Evolutionary conservation across 37 sponge, comb jelly and placozoan species (phyloP), one percentile per base, ranked within the genome.

Genomic region (Dysidea cf. avara): DNA sequence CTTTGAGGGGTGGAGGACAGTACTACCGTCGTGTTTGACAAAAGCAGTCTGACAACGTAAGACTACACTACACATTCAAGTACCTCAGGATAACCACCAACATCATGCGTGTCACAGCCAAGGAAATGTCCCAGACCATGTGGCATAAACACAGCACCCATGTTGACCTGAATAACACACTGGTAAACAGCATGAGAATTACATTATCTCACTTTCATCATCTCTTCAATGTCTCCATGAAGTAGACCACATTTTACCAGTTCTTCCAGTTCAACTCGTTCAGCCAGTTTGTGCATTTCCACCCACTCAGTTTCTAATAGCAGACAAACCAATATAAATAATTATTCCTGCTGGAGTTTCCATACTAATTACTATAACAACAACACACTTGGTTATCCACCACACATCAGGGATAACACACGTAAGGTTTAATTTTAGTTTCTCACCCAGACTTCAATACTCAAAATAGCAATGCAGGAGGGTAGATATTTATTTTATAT

Each of bases 111-210:
- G 64, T 99, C 99, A 26, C 80, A 43, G 7, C 99, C 99, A 80
- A 99, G 84, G 74, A 99, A 92, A 77, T 99, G 99, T 3, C 99
- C 99, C 25, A 99, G 86, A 24, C 99, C 99, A 74, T 99, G 99
- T 83, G 92, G 99, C 86, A 95, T 77, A 79, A 99, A 99, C 36
- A 95, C 84, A n/a, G 96, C 99, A 2, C 96, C 96, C 71, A 99
- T 34, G 22, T 53, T 43, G 9, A 43, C 46, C 46, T 67, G n/a
- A n/a, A 25, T 9, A 12, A 43, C 7, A 43, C 46, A 43, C 5
- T 25, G 6, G 65, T 52, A 37, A 63, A 51, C 18, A 38, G 40
- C 1, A 51, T 26, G 29, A 63, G 16, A 54, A 21, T 26, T 25
- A n/a, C n/a, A n/a, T n/a, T n/a, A n/a, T n/a, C 64, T 29, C 36